Percentiles rank a stretch among this genome's conserved stretches.
Evolutionary conservation across 2,797 vertebrate species (phyloP).

Genomic region (Sus cebifrons): DNA sequence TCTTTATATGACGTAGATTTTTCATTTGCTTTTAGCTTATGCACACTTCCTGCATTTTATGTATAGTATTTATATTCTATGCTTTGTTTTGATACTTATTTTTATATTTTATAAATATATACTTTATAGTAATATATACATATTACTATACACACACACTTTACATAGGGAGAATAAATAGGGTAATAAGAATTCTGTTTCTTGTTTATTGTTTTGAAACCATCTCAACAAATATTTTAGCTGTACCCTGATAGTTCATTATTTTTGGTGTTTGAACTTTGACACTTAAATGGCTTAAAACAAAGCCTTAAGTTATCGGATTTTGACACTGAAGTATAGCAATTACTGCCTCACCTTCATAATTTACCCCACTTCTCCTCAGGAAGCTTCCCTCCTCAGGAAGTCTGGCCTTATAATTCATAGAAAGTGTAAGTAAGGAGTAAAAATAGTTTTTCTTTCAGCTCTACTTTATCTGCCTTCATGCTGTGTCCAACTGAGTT

Average conservation of each 20-base stretch:
- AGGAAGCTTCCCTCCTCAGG: not conserved
- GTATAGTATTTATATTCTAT: not conserved
- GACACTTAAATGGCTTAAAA: not conserved
- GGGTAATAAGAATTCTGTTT: not conserved
- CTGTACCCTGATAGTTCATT: not conserved
- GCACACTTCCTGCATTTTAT: not conserved
- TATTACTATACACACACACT: not conserved
- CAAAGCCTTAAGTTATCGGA: not conserved
- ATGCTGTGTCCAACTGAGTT: not conserved
- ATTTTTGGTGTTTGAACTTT: not conserved
- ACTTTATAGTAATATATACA: not conserved
- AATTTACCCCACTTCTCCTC: not conserved
- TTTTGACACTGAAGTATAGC: not conserved
- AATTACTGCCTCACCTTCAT: not conserved
- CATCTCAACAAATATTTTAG: not conserved
- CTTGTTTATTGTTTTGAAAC: slow-evolving; percentile 12
- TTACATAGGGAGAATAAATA: not conserved
- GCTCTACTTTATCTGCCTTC: not conserved
- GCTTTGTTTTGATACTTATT: not conserved
- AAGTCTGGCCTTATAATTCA: not conserved
- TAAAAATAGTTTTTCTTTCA: slow-evolving; percentile 21
- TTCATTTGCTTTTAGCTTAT: not conserved
- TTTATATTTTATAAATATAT: not conserved
- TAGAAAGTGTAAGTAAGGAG: not conserved
- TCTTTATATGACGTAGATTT: not conserved